These are phyloP conservation scores for Caenorhabditis remanei DNA, from an alignment of 1,140 invertebrate genomes.

Conservation along the genomic window DNA sequence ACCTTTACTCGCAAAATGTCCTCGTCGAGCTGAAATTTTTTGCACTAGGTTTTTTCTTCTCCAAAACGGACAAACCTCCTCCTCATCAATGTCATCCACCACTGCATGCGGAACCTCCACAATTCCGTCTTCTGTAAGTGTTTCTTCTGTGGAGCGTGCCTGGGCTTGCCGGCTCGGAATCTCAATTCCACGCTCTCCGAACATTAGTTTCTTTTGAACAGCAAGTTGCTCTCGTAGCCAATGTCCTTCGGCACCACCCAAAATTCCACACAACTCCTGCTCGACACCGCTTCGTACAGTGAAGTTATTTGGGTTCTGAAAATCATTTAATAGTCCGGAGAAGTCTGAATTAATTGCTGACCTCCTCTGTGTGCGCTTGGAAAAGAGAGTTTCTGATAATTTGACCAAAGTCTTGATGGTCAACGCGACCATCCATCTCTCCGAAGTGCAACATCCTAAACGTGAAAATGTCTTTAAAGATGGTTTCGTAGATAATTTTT, in stretches of 20 bases:
- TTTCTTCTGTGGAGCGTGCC: not conserved
- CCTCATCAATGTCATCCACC: conserved; percentile 24
- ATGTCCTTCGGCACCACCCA: conserved; percentile 15
- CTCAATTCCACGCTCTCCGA: conserved; percentile 14
- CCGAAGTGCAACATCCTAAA: conserved; percentile 34
- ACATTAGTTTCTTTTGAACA: conserved; percentile 8
- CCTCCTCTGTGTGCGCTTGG: not conserved
- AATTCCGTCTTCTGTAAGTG: not conserved
- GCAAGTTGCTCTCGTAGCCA: not conserved
- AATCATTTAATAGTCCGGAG: not conserved
- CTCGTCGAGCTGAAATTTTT: conserved; percentile 21
- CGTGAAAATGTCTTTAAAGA: too few species aligned
- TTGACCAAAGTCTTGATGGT: not conserved
- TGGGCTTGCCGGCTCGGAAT: conserved; percentile 18
- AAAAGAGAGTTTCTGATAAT: not conserved
- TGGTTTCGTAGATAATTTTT: too few species aligned
- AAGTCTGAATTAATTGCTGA: not conserved
- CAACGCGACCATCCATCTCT: not conserved
- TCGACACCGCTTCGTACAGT: conserved; percentile 26
- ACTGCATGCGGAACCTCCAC: not conserved
- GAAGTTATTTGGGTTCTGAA: conserved; percentile 28
- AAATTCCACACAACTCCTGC: conserved; percentile 20
- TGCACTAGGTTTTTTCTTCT: too few species aligned
- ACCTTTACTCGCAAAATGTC: conserved; percentile 54
- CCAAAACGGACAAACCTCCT: not conserved